Conservation (phyloP, 2,888 invertebrate species). For the Peribatodes rhomboidaria region DNA sequence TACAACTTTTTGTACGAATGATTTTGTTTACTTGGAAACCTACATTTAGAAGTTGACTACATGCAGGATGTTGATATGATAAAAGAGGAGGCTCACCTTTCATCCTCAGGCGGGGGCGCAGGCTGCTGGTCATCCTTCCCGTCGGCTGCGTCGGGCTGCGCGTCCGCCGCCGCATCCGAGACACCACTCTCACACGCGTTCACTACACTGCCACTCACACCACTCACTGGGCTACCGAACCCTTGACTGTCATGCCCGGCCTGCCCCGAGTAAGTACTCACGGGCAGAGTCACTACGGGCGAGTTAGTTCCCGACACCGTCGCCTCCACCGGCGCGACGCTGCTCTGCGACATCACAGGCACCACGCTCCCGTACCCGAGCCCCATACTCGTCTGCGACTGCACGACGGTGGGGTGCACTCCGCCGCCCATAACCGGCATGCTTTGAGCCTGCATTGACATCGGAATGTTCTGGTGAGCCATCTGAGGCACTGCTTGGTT, state of each 20-base stretch:
- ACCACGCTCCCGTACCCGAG: conserved; percentile 78
- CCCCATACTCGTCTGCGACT: conserved; percentile 82
- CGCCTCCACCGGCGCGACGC: conserved; percentile 77
- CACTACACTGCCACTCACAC: conserved; percentile 79
- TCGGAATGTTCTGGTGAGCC: conserved; percentile 84
- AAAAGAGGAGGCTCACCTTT: conserved; percentile 72
- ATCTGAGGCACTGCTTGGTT: conserved; percentile 76
- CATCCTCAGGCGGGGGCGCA: conserved; percentile 77
- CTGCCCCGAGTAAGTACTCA: conserved; percentile 73
- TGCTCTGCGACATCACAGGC: conserved; percentile 84
- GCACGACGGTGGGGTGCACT: conserved; percentile 81
- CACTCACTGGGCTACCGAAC: conserved; percentile 85
- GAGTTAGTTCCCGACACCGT: conserved; percentile 84
- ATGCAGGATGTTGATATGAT: not conserved
- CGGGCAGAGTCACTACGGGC: conserved; percentile 82
- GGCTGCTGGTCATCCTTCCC: conserved; percentile 79
- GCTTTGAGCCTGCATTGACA: conserved; percentile 79
- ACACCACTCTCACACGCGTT: conserved; percentile 82
- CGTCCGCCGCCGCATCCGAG: conserved; percentile 69
- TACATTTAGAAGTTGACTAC: not conserved
- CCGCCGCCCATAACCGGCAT: conserved; percentile 81
- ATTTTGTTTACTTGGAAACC: not conserved
- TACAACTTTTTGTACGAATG: no score
- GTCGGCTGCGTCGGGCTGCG: conserved; percentile 76
- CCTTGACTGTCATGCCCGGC: conserved; percentile 80